These are phyloP conservation scores for Macrochelys suwanniensis DNA, from an alignment of 2,797 vertebrate genomes.

Conservation along the genomic window DNA sequence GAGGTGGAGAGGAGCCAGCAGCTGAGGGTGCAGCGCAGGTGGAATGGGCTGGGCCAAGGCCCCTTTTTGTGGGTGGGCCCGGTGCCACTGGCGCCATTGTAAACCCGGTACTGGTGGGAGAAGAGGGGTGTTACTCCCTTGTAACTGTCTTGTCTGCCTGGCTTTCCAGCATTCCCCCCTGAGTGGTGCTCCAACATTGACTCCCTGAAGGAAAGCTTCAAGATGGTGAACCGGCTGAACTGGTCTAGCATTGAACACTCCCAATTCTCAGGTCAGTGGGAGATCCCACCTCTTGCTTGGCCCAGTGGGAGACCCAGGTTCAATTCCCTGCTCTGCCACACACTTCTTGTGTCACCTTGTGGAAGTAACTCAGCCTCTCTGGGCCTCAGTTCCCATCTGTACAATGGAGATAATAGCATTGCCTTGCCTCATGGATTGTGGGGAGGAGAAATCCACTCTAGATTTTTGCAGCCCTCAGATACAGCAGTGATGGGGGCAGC, in stretches of 20 bases:
- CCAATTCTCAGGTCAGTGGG: conserved; percentile 91
- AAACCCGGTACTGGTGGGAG: neutral
- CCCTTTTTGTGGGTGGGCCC: no score
- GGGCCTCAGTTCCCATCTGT: neutral
- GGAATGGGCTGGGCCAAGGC: no score
- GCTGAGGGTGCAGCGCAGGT: no score
- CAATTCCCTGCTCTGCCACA: neutral
- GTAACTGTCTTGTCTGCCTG: neutral
- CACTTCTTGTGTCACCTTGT: fast-evolving
- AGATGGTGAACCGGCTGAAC: conserved; percentile 94
- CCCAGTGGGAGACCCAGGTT: neutral
- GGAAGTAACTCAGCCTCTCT: neutral
- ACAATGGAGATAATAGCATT: neutral
- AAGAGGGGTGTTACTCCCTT: neutral
- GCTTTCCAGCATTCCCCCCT: conserved; percentile 86
- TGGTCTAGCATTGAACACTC: conserved; percentile 98
- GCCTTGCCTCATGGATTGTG: neutral
- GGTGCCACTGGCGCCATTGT: no score
- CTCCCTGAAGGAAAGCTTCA: conserved; percentile 97
- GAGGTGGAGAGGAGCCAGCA: no score
- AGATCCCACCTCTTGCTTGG: neutral
- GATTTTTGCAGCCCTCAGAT: neutral
- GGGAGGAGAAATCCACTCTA: neutral
- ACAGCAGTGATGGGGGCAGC: neutral
- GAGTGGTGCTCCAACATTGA: conserved; percentile 95